Conservation (phyloP, 1,140 invertebrate genomes). For the Pachypeltis micranthus region DNA sequence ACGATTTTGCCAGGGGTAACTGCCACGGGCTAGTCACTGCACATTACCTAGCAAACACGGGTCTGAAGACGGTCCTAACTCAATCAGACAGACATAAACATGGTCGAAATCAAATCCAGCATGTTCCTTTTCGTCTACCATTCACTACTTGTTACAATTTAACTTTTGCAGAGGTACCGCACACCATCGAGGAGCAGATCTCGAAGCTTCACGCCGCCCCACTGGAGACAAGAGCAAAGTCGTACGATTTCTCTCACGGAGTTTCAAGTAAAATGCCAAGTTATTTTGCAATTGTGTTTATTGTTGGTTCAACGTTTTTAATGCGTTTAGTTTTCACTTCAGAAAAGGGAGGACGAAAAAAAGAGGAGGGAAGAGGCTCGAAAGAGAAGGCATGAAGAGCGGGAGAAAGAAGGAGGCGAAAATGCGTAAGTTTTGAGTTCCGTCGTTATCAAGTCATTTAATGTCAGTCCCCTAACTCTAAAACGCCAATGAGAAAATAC, state of each 20-base stretch:
- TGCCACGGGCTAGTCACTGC: too few species aligned
- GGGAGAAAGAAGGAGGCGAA: conserved; percentile 1
- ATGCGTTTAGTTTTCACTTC: conserved; percentile 21
- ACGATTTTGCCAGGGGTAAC: too few species aligned
- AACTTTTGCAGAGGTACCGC: conserved; percentile 53
- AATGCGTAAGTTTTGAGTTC: conserved; percentile 8
- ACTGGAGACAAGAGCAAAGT: conserved; percentile 77
- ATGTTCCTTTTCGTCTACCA: too few species aligned
- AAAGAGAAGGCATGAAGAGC: conserved; percentile 42
- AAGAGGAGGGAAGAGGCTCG: conserved; percentile 45
- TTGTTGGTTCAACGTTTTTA: background rate
- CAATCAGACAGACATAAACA: too few species aligned
- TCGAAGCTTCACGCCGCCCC: conserved; percentile 73
- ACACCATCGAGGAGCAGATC: conserved; percentile 65
- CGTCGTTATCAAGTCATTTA: too few species aligned
- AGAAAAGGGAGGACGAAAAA: conserved; percentile 49
- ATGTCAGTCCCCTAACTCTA: too few species aligned
- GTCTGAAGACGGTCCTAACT: too few species aligned
- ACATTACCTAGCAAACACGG: too few species aligned
- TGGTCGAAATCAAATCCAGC: too few species aligned
- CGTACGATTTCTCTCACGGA: conserved; percentile 70
- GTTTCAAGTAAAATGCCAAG: conserved; percentile 46
- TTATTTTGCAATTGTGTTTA: conserved; percentile 1
- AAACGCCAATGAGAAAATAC: too few species aligned
- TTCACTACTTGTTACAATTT: conserved; percentile 14